These are phyloP conservation scores for Ailurus styani DNA, from an alignment of 2,113 vertebrate genomes.

Conservation along the genomic window DNA sequence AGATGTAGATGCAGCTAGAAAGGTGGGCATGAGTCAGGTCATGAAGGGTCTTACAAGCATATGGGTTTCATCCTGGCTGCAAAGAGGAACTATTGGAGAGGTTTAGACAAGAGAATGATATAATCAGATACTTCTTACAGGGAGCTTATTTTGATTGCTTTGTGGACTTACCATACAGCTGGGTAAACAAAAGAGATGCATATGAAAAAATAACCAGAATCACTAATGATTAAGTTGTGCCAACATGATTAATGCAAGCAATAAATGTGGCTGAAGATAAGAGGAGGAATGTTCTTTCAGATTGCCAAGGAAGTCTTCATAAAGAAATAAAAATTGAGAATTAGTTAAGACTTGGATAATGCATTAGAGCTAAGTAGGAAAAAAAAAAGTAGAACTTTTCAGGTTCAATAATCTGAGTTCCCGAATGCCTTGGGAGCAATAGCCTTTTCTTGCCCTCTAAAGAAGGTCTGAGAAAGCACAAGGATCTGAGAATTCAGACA, in stretches of 20 bases:
- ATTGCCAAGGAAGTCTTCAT: slow-evolving; percentile 25
- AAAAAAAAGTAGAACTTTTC: background rate
- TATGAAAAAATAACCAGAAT: slow-evolving; percentile 51
- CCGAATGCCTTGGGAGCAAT: background rate
- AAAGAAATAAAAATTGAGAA: slow-evolving; percentile 51
- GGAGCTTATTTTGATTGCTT: background rate
- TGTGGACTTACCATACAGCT: background rate
- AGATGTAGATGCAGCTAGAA: background rate
- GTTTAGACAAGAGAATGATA: background rate
- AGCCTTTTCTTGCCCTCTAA: background rate
- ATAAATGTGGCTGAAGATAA: slow-evolving; percentile 67
- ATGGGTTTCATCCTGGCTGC: background rate
- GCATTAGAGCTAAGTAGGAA: background rate
- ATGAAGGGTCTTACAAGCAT: background rate
- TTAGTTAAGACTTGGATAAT: slow-evolving; percentile 49
- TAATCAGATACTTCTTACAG: background rate
- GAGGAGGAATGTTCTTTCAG: slow-evolving; percentile 33
- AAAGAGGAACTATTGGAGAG: background rate
- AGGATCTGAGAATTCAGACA: background rate
- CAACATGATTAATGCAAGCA: slow-evolving; percentile 70
- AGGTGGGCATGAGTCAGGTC: background rate
- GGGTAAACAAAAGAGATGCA: slow-evolving; percentile 56
- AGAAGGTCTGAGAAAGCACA: background rate
- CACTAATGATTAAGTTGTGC: slow-evolving; percentile 63
- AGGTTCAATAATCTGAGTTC: background rate